phyloP scores from a whole-genome alignment of 2,797 vertebrate species.

The Discoglossus pictus region DNA sequence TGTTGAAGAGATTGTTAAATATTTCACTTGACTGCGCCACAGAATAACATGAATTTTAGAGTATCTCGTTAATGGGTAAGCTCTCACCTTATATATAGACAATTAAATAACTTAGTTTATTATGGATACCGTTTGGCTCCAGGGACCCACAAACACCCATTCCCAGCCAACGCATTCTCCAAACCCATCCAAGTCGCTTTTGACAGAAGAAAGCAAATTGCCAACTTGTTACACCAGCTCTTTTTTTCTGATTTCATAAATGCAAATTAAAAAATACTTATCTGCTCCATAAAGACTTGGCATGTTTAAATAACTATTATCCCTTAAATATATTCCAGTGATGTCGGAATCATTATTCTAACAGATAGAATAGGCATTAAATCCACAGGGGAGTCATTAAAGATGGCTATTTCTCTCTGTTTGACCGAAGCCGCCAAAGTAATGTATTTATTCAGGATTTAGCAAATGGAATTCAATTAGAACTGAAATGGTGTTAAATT shows the following conservation, averaged over 20 bases:
- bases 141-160: background rate
- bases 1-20: too few species aligned
- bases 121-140: too few species aligned
- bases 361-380: constrained; percentile 65
- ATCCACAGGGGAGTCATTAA: constrained; percentile 71
- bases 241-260: constrained; percentile 63
- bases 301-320: constrained; percentile 71
- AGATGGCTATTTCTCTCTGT: constrained; percentile 67
- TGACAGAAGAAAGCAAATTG: constrained; percentile 43
- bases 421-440: constrained; percentile 65
- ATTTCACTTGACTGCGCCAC: too few species aligned
- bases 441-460: constrained; percentile 76
- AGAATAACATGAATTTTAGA: too few species aligned
- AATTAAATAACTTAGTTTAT: too few species aligned
- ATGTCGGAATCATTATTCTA: constrained; percentile 67
- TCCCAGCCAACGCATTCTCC: background rate
- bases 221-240: constrained; percentile 45
- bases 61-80: too few species aligned
- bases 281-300: constrained; percentile 62
- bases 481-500: constrained; percentile 69
- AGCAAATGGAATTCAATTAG: constrained; percentile 76
- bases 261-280: constrained; percentile 69
- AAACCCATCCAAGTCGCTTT: background rate
- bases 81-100: too few species aligned
- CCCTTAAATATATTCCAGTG: constrained; percentile 64